These are phyloP conservation scores for Prosopocoilus inquinatus DNA, from an alignment of 2,888 invertebrate genomes.

Conservation along the genomic window DNA sequence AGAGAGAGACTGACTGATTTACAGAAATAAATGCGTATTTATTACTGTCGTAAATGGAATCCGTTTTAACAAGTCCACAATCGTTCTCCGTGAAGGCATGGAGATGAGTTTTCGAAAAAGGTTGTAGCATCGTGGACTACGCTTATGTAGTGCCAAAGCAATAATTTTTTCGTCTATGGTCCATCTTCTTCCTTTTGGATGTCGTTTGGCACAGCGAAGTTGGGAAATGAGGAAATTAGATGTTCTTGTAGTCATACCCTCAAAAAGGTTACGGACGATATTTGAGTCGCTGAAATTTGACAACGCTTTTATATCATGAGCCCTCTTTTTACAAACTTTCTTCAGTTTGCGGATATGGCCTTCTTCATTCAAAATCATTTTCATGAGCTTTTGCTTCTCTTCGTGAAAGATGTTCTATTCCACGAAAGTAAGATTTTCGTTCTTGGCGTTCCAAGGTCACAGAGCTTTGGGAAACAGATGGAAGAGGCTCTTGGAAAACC, in stretches of 20 bases:
- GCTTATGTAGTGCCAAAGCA: constrained; percentile 3
- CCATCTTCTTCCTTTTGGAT: constrained; percentile 8
- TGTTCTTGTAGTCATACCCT: not conserved
- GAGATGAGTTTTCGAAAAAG: constrained; percentile 17
- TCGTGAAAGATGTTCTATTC: too few relatives aligned
- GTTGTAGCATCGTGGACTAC: not conserved
- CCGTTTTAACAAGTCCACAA: constrained; percentile 15
- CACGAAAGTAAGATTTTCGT: too few relatives aligned
- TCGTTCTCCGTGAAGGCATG: constrained; percentile 9
- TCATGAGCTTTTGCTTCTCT: not conserved
- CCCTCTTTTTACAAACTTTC: not conserved
- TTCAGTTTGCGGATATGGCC: not conserved
- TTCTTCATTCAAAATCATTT: not conserved
- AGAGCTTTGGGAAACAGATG: too few relatives aligned
- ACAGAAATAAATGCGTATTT: constrained; percentile 20
- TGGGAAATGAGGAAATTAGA: not conserved
- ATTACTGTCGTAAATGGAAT: constrained; percentile 21
- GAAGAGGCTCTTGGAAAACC: too few relatives aligned
- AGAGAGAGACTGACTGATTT: not conserved
- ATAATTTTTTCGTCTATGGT: constrained; percentile 1
- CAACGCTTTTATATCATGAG: not conserved
- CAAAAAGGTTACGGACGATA: not conserved
- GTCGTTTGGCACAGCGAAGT: not conserved
- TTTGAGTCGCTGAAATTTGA: not conserved
- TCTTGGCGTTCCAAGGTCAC: too few relatives aligned